Evolutionary conservation across 2,113 vertebrate species (phyloP).

Genomic region (Gambusia affinis): DNA sequence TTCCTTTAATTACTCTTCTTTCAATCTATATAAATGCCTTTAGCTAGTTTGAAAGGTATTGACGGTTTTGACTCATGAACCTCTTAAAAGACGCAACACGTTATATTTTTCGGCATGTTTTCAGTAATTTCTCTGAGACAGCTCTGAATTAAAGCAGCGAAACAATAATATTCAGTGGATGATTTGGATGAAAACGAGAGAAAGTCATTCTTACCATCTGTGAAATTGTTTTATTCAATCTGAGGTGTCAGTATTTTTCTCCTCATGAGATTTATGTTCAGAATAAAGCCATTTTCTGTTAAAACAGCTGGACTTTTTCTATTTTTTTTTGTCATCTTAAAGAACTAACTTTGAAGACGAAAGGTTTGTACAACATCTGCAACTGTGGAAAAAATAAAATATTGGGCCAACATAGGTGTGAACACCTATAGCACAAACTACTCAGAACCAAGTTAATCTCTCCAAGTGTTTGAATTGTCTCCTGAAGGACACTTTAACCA

Average conservation of each 20-base stretch:
- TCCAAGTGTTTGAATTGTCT: conserved; percentile 31
- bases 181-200: not conserved
- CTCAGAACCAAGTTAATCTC: conserved; percentile 7
- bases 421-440: conserved; percentile 26
- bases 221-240: not conserved
- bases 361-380: too few species aligned
- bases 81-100: too few species aligned
- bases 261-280: not conserved
- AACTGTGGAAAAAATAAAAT: not conserved
- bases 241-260: not conserved
- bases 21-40: too few species aligned
- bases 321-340: too few species aligned
- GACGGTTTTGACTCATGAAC: too few species aligned
- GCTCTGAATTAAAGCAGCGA: not conserved
- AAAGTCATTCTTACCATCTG: not conserved
- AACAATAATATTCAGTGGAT: not conserved
- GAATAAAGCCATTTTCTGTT: not conserved
- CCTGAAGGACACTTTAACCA: conserved; percentile 68
- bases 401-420: conserved; percentile 28
- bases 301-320: not conserved
- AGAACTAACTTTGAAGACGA: too few species aligned
- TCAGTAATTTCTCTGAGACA: not conserved
- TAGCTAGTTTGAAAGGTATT: too few species aligned
- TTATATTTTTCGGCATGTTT: not conserved
- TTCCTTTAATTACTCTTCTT: too few species aligned